Evolutionary conservation across 2,797 vertebrate species (phyloP).

Genomic region (Peromyscus melanophrys): DNA sequence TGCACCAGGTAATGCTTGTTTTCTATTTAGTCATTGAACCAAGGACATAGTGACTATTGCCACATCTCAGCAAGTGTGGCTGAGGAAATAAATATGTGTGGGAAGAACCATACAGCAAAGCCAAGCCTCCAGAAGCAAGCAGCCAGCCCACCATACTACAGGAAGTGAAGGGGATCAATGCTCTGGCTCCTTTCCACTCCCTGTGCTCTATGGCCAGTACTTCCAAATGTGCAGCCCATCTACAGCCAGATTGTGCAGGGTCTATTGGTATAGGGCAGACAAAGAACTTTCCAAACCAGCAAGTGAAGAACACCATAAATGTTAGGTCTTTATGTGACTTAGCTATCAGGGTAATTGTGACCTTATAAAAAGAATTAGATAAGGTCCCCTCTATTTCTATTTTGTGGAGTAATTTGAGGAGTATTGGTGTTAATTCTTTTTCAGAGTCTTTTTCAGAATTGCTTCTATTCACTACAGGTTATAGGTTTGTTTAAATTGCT

Average conservation of each 20-base stretch:
- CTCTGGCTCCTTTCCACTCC: not conserved
- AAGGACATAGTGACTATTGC: not conserved
- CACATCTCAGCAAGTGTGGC: not conserved
- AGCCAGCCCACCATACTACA: not conserved
- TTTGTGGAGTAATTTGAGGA: not conserved
- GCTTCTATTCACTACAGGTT: not conserved
- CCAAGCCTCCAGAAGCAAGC: not conserved
- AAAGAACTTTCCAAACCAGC: not conserved
- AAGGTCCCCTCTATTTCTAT: not conserved
- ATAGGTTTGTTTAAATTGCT: not conserved
- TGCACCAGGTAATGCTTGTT: not conserved
- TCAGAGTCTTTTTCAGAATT: not conserved
- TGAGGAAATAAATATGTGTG: not conserved
- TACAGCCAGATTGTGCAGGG: not conserved
- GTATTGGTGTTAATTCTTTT: not conserved
- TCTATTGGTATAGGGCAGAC: accelerated
- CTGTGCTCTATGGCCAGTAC: not conserved
- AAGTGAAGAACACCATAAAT: not conserved
- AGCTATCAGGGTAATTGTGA: not conserved
- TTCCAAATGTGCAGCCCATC: not conserved
- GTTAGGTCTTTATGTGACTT: not conserved
- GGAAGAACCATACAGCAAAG: not conserved
- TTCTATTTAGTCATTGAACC: not conserved
- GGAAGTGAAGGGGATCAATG: accelerated
- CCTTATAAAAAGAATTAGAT: not conserved